Percentiles rank a stretch among this genome's conserved stretches.
phyloP scores from a whole-genome alignment of 2,797 vertebrate genomes.

The Limosa lapponica region DNA sequence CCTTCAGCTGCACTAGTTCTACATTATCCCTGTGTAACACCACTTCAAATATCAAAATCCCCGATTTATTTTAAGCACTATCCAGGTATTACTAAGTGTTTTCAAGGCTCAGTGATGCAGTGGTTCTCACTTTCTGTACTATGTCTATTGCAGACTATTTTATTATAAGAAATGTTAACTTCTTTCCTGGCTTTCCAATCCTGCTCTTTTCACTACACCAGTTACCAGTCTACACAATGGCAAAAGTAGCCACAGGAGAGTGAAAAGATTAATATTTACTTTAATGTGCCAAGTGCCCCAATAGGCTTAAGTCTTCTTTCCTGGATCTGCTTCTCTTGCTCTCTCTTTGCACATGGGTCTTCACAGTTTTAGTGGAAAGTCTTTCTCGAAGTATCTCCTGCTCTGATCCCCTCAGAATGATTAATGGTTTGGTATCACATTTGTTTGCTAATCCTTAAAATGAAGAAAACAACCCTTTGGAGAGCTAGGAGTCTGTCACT shows the following conservation, averaged over 20 bases:
- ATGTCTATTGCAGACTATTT: background rate
- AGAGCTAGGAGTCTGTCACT: slow-evolving; percentile 22
- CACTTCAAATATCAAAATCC: background rate
- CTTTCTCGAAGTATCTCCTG: background rate
- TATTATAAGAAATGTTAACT: background rate
- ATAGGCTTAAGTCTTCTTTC: background rate
- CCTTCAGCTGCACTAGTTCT: background rate
- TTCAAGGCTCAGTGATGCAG: background rate
- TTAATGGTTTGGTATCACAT: background rate
- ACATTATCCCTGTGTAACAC: background rate
- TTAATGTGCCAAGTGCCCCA: background rate
- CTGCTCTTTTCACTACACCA: background rate
- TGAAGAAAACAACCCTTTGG: background rate
- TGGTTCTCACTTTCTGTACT: background rate
- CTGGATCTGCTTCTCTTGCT: background rate
- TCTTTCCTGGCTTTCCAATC: background rate
- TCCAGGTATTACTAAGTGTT: background rate
- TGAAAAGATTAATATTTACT: background rate
- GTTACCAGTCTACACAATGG: background rate
- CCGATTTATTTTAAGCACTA: background rate
- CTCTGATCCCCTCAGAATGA: background rate
- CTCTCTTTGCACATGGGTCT: background rate
- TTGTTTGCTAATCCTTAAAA: slow-evolving; percentile 21
- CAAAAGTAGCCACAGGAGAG: background rate
- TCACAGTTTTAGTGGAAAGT: background rate